Base-by-base conservation (phyloP, 2,888 invertebrate species). In the Metopia argyrocephala region DNA sequence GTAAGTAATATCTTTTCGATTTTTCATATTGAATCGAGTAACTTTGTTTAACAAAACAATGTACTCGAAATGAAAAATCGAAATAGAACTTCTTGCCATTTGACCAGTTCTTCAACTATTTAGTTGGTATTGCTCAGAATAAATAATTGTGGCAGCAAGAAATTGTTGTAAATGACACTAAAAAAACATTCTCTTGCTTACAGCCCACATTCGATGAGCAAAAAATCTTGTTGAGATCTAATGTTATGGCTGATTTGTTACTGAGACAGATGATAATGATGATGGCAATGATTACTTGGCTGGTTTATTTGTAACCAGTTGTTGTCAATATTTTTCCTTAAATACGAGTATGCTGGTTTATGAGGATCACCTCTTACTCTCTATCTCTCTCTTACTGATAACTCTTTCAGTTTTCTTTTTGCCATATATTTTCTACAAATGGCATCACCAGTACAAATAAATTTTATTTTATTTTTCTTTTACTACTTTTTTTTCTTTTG, bases 271-370 rank as follows among this genome's bases (percentile, higher is more conserved):
- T n/a, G 23, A 46, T 54, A n/a, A 56, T 62, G 52, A 20, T 52
- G 70, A 18, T 56, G 59, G 61, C 62, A 52, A 38, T 45, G 23
- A 57, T 46, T 75, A 46, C 45, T 68, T 68, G 70, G 64, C 70
- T 66, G 78, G 66, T 80, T 68, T 27, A 76, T 76, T 71, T 76
- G 76, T 73, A 78, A 82, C 78, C 75, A 82, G 78, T 82, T 78
- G 78, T 82, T 78, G 78, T 62, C 62, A 78, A 68, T 64, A 59
- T 61, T 62, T 57, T 70, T 18, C 65, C 15, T 56, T n/a, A n/a
- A n/a, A n/a, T 79, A 54, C 25, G 52, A n/a, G 65, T 76, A 46
- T 52, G 52, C 56, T 70, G 20, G 20, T 38, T 31, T 59, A 20
- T 28, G 20, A 7, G 25, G 45, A 25, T n/a, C n/a, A n/a, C n/a